Conservation (phyloP, 2,888 invertebrate species). For the Dioctria rufipes region DNA sequence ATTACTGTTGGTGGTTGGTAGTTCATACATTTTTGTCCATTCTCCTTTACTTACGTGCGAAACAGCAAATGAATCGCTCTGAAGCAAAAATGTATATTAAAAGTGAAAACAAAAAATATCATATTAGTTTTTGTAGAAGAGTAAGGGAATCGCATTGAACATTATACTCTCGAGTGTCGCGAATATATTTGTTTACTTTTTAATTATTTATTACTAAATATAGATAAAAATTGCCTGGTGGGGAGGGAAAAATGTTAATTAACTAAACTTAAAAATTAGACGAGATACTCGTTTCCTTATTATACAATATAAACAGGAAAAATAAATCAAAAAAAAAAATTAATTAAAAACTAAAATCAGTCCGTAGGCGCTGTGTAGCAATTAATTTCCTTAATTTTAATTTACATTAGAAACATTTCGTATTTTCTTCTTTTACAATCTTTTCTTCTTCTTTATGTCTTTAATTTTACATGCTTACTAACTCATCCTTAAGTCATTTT, state of each 20-base stretch:
- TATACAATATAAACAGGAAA: slow-evolving; percentile 8
- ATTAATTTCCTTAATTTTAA: slow-evolving; percentile 9
- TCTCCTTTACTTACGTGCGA: too few relatives aligned
- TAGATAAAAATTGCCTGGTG: slow-evolving; percentile 3
- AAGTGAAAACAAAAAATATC: too few relatives aligned
- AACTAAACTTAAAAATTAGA: slow-evolving; percentile 47
- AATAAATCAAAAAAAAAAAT: slow-evolving; percentile 1
- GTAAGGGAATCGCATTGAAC: too few relatives aligned
- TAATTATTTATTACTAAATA: slow-evolving; percentile 15
- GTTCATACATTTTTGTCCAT: too few relatives aligned
- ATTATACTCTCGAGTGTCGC: too few relatives aligned
- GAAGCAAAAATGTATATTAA: too few relatives aligned
- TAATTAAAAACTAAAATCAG: slow-evolving; percentile 58
- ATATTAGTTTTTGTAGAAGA: too few relatives aligned
- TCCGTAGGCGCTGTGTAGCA: slow-evolving; percentile 56
- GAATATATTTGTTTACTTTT: too few relatives aligned
- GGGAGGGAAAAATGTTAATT: slow-evolving; percentile 10
- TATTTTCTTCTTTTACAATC: slow-evolving; percentile 35
- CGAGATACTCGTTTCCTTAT: slow-evolving; percentile 7
- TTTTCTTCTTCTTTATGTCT: slow-evolving; percentile 13
- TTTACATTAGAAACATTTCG: slow-evolving; percentile 3
- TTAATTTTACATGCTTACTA: neutral
- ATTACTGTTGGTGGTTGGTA: too few relatives aligned
- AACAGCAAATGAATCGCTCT: too few relatives aligned
- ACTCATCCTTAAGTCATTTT: slow-evolving; percentile 50